These are phyloP conservation scores for Prunella fulvescens DNA, from an alignment of 2,113 vertebrate genomes.

Conservation along the genomic window DNA sequence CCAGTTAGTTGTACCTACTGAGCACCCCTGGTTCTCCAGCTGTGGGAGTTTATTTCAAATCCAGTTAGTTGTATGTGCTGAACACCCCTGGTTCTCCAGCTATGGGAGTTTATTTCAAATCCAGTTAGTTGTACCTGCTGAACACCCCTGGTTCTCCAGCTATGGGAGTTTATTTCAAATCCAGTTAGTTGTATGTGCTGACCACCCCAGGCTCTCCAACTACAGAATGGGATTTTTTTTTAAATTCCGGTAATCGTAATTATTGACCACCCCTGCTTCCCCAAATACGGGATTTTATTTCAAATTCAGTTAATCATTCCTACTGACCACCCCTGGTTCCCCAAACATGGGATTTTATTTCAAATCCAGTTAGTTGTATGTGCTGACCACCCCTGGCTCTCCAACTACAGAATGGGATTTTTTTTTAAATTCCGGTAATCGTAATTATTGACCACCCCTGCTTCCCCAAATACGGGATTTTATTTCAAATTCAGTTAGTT, in stretches of 20 bases:
- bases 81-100: fast-evolving
- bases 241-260: neutral
- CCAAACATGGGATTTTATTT: fast-evolving
- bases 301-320: neutral
- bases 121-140: fast-evolving
- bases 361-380: neutral
- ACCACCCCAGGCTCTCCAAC: fast-evolving
- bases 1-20: neutral
- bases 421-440: neutral
- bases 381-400: fast-evolving
- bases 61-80: neutral
- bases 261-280: fast-evolving
- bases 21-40: fast-evolving
- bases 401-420: fast-evolving
- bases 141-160: fast-evolving
- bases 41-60: no score
- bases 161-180: neutral
- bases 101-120: no score
- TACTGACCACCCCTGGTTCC: fast-evolving
- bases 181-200: fast-evolving
- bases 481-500: neutral
- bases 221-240: fast-evolving
- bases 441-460: fast-evolving
- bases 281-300: fast-evolving
- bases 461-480: fast-evolving